A percentile compares a stretch with the other conserved stretches of the same genome.
These are phyloP conservation scores for Sylvicapra grimmia DNA, from an alignment of 2,113 vertebrate species.

Conservation along the genomic window DNA sequence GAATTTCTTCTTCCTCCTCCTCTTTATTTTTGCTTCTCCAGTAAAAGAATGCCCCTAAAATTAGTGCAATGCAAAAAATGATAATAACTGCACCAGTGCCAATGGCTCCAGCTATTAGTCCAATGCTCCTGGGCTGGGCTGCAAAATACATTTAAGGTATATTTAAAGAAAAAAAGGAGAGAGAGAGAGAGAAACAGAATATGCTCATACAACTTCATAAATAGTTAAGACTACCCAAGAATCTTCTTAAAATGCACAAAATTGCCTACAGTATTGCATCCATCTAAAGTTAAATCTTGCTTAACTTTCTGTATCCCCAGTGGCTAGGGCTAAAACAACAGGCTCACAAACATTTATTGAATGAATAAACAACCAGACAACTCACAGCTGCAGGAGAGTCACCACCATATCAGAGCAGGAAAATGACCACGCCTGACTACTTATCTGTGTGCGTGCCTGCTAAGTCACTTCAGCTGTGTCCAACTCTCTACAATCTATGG, in stretches of 20 bases:
- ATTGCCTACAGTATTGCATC: not conserved
- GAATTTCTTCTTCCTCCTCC: conserved; percentile 96
- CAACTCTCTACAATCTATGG: not conserved
- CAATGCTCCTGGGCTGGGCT: conserved; percentile 92
- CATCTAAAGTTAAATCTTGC: not conserved
- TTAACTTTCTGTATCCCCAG: not conserved
- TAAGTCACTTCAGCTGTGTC: not conserved
- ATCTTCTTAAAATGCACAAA: not conserved
- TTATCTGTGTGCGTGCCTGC: rapidly evolving
- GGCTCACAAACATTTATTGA: not conserved
- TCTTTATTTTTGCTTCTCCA: conserved; percentile 98
- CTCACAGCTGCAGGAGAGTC: not conserved
- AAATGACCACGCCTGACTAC: not conserved
- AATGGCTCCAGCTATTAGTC: conserved; percentile 92
- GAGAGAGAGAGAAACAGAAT: conserved; percentile 32
- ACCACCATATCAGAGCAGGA: not conserved
- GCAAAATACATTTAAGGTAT: conserved; percentile 59
- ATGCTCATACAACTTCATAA: not conserved
- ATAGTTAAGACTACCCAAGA: not conserved
- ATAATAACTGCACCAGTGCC: conserved; percentile 87
- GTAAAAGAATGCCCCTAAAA: conserved; percentile 92
- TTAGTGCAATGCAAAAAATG: conserved; percentile 88
- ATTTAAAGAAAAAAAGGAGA: conserved; percentile 60
- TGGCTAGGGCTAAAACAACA: not conserved
- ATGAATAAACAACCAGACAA: not conserved